Evolutionary conservation across 2,113 vertebrate species (phyloP).

Genomic region (Tylochromis polylepis): DNA sequence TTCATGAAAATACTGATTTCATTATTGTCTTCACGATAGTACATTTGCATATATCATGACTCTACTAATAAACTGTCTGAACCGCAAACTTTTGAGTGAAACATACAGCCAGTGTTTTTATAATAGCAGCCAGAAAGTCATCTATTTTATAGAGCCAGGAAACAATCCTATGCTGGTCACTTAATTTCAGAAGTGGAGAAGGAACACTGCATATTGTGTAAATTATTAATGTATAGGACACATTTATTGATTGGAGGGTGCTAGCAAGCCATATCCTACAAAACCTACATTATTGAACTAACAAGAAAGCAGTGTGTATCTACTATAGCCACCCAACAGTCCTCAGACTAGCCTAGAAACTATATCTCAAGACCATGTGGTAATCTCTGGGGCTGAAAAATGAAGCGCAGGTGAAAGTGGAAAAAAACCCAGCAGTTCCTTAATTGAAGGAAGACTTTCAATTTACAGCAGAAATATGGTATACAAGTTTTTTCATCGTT

Average conservation of each 20-base stretch:
- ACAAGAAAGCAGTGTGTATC: background rate
- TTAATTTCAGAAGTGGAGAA: background rate
- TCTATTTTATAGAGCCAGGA: accelerated
- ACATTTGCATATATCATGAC: background rate
- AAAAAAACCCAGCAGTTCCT: accelerated
- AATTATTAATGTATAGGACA: background rate
- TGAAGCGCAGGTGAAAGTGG: background rate
- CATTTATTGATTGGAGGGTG: background rate
- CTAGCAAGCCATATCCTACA: background rate
- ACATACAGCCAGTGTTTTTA: background rate
- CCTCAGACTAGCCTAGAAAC: background rate
- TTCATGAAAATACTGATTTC: background rate
- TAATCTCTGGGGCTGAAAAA: background rate
- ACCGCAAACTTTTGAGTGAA: background rate
- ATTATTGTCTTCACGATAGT: background rate
- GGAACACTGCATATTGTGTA: accelerated
- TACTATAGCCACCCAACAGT: background rate
- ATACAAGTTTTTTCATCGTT: background rate
- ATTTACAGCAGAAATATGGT: background rate
- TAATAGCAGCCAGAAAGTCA: background rate
- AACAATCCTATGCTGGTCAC: background rate
- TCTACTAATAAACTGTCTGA: background rate
- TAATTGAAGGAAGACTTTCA: background rate
- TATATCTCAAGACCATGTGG: background rate
- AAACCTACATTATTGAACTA: background rate